Evolutionary conservation across 2,888 invertebrate species (phyloP), one percentile per base, ranked within the genome.

Genomic region (Pterostichus niger): DNA sequence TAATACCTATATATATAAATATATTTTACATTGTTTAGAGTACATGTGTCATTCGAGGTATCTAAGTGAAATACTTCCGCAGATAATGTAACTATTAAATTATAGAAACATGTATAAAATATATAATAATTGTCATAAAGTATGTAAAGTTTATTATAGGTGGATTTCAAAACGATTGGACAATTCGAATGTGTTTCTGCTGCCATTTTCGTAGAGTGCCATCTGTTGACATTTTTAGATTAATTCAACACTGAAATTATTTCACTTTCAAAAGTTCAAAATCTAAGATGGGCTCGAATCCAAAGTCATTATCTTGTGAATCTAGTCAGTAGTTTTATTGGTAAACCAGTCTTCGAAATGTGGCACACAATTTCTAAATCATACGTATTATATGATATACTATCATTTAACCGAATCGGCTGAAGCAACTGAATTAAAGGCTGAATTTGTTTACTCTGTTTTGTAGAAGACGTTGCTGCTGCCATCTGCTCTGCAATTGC

Each of bases 21-120:
- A 81, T 81, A 81, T 81, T 81, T 81, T 81, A 54, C 81, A 81
- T 81, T 81, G 71, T 81, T 81, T 81, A 81, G 82, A 40, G 64
- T 82, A 82, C 75, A 82, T 82, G 61, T 82, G 82, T 82, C 82
- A 82, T 82, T 75, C 59, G 82, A 75, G 75, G 75, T 79, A 79
- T 79, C 64, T 79, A 79, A 79, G 13, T 13, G 61, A 46, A 79
- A 79, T 81, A 81, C 68, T 81, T 81, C 52, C 81, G 81, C 68
- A 80, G 71, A 80, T 68, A 80, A 80, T 71, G 68, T 81, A 71
- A 81, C 81, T 81, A 81, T 81, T 81, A 81, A 81, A 68, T 71
- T 71, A 81, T 81, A 81, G 81, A 81, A 81, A 71, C 81, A 81
- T 81, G 81, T 81, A 81, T 81, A 81, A 81, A 81, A 81, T 81